phyloP scores from a whole-genome alignment of 2,888 invertebrate species.

The Caenorhabditis sp. region DNA sequence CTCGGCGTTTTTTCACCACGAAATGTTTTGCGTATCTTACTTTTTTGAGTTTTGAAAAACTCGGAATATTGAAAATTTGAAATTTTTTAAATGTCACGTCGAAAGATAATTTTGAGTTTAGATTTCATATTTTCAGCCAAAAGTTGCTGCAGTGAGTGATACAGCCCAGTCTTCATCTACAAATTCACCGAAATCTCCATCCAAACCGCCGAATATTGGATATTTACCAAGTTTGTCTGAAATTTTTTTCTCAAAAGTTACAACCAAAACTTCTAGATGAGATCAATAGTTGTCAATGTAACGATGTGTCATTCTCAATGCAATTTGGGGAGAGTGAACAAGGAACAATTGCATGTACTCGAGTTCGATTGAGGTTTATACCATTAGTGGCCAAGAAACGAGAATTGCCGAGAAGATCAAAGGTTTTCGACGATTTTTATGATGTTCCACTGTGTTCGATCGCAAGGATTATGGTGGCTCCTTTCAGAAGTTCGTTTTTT shows the following conservation, averaged over 20 bases:
- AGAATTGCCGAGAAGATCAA: conserved; percentile 44
- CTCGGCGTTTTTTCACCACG: no score
- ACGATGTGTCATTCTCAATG: conserved; percentile 73
- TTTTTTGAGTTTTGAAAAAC: no score
- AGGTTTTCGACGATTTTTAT: conserved; percentile 48
- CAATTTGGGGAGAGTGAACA: conserved; percentile 47
- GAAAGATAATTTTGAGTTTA: no score
- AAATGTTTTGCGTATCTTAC: no score
- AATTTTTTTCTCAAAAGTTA: background rate
- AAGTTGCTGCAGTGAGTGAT: conserved; percentile 2
- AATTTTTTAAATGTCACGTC: no score
- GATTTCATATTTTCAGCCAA: conserved; percentile 7
- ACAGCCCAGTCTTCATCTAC: background rate
- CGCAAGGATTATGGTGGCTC: background rate
- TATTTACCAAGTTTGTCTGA: background rate
- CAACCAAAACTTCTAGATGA: conserved; percentile 29
- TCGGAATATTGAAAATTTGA: no score
- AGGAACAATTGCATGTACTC: conserved; percentile 87
- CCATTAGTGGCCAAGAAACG: conserved; percentile 27
- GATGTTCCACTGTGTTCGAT: conserved; percentile 19
- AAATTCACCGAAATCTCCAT: background rate
- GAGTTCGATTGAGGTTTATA: conserved; percentile 80
- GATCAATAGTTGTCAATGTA: conserved; percentile 82
- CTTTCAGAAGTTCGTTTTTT: background rate
- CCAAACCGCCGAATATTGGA: background rate